phyloP scores from a whole-genome alignment of 2,797 vertebrate genomes.

The Aulostomus chinensis region DNA sequence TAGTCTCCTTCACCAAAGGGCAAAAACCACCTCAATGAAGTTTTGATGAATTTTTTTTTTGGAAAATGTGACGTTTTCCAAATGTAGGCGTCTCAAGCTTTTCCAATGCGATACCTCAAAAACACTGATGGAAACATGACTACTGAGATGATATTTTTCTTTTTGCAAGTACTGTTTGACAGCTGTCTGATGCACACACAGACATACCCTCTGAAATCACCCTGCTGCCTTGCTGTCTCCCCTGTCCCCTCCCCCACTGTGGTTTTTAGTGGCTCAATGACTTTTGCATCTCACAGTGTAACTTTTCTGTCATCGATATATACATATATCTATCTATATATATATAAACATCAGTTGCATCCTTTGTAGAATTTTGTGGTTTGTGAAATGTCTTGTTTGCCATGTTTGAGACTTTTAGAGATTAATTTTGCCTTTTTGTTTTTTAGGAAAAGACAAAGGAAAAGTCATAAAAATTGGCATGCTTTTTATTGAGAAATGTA shows the following conservation, averaged over 20 bases:
- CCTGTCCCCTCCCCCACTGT: constrained; percentile 31
- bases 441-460: constrained; percentile 43
- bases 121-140: too few relatives aligned
- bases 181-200: constrained; percentile 54
- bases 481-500: constrained; percentile 77
- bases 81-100: too few relatives aligned
- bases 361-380: constrained; percentile 72
- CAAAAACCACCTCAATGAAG: too few relatives aligned
- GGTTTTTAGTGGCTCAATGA: constrained; percentile 66
- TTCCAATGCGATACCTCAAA: too few relatives aligned
- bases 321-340: too few relatives aligned
- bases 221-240: constrained; percentile 44
- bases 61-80: too few relatives aligned
- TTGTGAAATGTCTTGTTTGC: constrained; percentile 76
- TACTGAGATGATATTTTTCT: background rate
- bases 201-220: constrained; percentile 35
- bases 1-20: too few relatives aligned
- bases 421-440: constrained; percentile 63
- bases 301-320: constrained; percentile 71
- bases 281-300: constrained; percentile 75
- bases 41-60: too few relatives aligned
- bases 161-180: constrained; percentile 43
- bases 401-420: constrained; percentile 75
- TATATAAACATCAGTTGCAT: constrained; percentile 64
- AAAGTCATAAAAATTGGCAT: constrained; percentile 48